Percentiles rank a stretch among this genome's conserved stretches.
phyloP scores from a whole-genome alignment of 2,888 invertebrate species.

The Dasypolia templi region DNA sequence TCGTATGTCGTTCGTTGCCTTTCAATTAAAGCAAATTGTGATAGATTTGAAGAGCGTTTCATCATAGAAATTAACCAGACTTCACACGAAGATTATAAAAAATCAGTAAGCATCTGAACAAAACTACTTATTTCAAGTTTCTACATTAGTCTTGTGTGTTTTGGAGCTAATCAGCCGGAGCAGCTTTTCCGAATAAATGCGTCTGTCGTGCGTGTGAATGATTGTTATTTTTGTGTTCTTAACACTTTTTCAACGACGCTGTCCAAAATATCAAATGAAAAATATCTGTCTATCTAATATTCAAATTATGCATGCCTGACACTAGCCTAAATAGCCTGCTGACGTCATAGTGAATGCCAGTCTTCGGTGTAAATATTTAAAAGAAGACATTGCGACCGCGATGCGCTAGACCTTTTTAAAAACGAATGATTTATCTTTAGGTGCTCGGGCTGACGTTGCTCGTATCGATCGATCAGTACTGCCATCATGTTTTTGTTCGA shows the following conservation, averaged over 20 bases:
- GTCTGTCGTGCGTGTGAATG: slow-evolving; percentile 17
- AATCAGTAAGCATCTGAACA: background rate
- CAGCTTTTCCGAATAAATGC: slow-evolving; percentile 28
- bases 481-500: slow-evolving; percentile 72
- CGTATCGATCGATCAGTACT: slow-evolving; percentile 71
- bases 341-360: slow-evolving; percentile 47
- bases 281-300: slow-evolving; percentile 40
- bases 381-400: slow-evolving; percentile 37
- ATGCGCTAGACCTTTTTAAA: slow-evolving; percentile 50
- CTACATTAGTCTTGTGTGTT: slow-evolving; percentile 3
- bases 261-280: slow-evolving; percentile 40
- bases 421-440: slow-evolving; percentile 47
- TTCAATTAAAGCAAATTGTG: slow-evolving; percentile 2
- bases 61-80: background rate
- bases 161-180: slow-evolving; percentile 10
- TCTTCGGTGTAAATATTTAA: slow-evolving; percentile 48
- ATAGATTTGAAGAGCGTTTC: background rate
- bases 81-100: background rate
- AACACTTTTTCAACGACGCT: slow-evolving; percentile 20
- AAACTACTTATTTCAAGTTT: slow-evolving; percentile 19
- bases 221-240: slow-evolving; percentile 30
- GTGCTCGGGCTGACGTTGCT: slow-evolving; percentile 37
- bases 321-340: slow-evolving; percentile 42
- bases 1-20: background rate
- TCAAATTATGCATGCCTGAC: slow-evolving; percentile 51